Evolutionary conservation across 2,113 vertebrate species (phyloP), one percentile per base, ranked within the genome.

Genomic region (Columba janthina): DNA sequence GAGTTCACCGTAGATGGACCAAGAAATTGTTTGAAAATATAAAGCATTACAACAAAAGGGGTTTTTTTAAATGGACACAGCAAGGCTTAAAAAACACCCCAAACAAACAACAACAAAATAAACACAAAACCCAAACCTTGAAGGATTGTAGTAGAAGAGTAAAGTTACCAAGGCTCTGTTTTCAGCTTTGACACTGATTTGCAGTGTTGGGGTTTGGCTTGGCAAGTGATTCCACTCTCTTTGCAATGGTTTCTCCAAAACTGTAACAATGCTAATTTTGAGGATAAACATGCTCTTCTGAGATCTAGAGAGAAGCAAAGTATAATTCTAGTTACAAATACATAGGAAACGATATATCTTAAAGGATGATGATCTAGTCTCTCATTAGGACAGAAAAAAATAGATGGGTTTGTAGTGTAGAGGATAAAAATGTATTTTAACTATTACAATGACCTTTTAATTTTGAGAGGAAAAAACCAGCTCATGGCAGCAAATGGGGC

Each of bases 381-480:
- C 20, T 80, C 77, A 77, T 77, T 17, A 85, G 31, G 24, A 90
- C 16, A 77, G 31, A 94, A 93, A 91, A 85, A 94, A 80, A 54
- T 36, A 86, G 44, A 89, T 69, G 34, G 28, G 51, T 65, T 78
- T 79, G 60, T 61, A 87, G 66, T 32, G 17, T 20, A 79, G 57
- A 73, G 46, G 42, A 70, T 19, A 76, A 91, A 46, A 96, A 86
- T 50, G 56, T 71, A 90, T 82, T 90, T 95, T 81, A 93, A 95
- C 91, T 95, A 94, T 92, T 92, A 89, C 34, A 66, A 72, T 15
- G 20, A 89, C 65, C 14, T 73, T 94, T 62, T 90, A 67, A 83
- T 86, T 76, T 67, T 64, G n/a, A 78, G 42, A 71, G 10, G 8
- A 1, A 9, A 44, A 34, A 34, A 9, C 1, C 9, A 51, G 31